Percentiles rank a stretch among this genome's conserved stretches.
These are phyloP conservation scores for Eudemis profundana DNA, from an alignment of 2,888 invertebrate species.

Conservation along the genomic window DNA sequence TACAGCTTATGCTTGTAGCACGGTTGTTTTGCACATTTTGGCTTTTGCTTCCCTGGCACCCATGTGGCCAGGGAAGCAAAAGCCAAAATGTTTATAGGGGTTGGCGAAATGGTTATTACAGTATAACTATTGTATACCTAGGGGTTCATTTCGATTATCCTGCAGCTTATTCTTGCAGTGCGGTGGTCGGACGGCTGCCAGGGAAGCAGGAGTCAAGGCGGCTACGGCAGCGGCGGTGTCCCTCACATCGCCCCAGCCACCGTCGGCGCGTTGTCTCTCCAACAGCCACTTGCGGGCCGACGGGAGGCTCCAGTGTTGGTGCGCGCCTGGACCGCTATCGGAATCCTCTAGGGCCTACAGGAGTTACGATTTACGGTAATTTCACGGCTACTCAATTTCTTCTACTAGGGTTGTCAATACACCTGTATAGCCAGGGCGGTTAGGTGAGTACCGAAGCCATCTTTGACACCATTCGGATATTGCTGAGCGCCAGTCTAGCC, in stretches of 20 bases:
- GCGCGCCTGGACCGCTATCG: slow-evolving; percentile 84
- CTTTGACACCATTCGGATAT: neutral
- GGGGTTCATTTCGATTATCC: slow-evolving; percentile 78
- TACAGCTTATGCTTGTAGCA: neutral
- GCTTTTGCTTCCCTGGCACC: too few relatives aligned
- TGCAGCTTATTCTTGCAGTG: slow-evolving; percentile 83
- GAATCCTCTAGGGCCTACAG: slow-evolving; percentile 91
- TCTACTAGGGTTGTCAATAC: too few relatives aligned
- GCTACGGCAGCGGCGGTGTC: slow-evolving; percentile 92
- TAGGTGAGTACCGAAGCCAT: too few relatives aligned
- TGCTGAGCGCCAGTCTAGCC: too few relatives aligned
- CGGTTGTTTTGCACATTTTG: too few relatives aligned
- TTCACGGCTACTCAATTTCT: too few relatives aligned
- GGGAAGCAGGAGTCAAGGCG: slow-evolving; percentile 90
- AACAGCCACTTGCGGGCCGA: slow-evolving; percentile 91
- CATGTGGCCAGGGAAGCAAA: neutral
- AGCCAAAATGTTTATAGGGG: neutral
- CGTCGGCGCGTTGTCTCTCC: slow-evolving; percentile 89
- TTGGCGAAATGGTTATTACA: too few relatives aligned
- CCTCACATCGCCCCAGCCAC: slow-evolving; percentile 91
- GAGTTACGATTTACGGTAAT: slow-evolving; percentile 6
- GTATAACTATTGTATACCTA: too few relatives aligned
- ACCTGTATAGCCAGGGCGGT: too few relatives aligned
- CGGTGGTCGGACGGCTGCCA: slow-evolving; percentile 88
- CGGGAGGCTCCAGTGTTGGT: slow-evolving; percentile 90